Conservation (phyloP, 2,888 invertebrate genomes). For the Diarsia brunnea region DNA sequence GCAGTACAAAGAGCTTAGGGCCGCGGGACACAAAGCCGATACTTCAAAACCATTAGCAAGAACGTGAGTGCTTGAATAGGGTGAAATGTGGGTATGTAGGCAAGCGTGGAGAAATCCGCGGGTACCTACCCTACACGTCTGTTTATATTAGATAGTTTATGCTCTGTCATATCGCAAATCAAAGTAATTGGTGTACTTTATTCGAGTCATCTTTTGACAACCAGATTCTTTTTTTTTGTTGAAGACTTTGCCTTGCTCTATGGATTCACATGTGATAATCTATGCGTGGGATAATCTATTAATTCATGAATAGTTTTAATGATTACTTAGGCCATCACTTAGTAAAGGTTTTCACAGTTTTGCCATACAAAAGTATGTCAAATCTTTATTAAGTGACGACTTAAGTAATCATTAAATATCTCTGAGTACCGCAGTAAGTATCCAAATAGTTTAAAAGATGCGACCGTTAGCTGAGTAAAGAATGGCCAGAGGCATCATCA, state of each 20-base stretch:
- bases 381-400: no score
- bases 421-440: no score
- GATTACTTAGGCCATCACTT: no score
- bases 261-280: no score
- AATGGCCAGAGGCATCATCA: background rate
- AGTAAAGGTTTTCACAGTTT: no score
- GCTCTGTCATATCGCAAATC: conserved; percentile 38
- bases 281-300: conserved; percentile 18
- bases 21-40: conserved; percentile 78
- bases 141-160: conserved; percentile 46
- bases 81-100: conserved; percentile 48
- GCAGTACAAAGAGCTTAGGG: conserved; percentile 72
- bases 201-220: background rate
- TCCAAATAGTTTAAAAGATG: background rate
- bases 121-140: conserved; percentile 3
- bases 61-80: conserved; percentile 60
- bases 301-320: no score
- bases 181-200: conserved; percentile 35
- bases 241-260: background rate
- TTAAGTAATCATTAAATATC: no score
- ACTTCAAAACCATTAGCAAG: conserved; percentile 83
- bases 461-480: fast-evolving
- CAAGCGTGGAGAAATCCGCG: conserved; percentile 34
- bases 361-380: no score
- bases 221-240: background rate